Evolutionary conservation across 1,140 invertebrate species (phyloP), one percentile per base, ranked within the genome.

Genomic region (Drosophila chauvacae): DNA sequence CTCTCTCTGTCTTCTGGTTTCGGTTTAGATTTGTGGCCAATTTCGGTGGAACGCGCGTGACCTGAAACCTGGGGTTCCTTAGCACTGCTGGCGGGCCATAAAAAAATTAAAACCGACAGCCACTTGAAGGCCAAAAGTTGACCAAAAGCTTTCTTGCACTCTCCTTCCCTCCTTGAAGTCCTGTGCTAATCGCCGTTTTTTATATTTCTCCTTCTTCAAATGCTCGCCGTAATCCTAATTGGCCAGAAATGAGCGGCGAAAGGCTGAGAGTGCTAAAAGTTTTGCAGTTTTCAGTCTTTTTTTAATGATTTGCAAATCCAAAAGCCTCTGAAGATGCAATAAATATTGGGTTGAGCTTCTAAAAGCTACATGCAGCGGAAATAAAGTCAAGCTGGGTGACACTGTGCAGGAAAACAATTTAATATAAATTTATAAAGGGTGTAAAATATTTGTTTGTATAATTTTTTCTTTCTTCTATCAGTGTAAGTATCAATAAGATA

Each of bases 221-320:
- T 37, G 42, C 26, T 62, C 33, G 42, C 45, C 60, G 41, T 83
- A 84, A 84, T 62, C 81, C 80, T 83, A 83, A 83, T 84, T 83
- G 81, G 60, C 78, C 50, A 28, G 42, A 63, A 77, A 42, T 59
- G 51, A 65, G 20, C 9, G 45, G 20, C 28, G 13, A 66, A 68
- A 37, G 45, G 35, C 56, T 57, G 42, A 77, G 56, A 57, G 56
- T 77, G 79, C 53, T 57, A 42, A 82, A 82, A 64, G 58, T 74
- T 74, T 79, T 51, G 30, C 13, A 60, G 80, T 53, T 53, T 53
- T 42, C 62, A 61, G 39, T 33, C 6, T 74, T 68, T 66, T 68
- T 65, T 75, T 75, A 75, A 83, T 75, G 63, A 61, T 53, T 70
- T 53, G 62, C 59, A 63, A 64, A 69, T 60, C 64, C 61, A n/a